Evolutionary conservation across 2,113 vertebrate genomes (phyloP), one percentile per base, ranked within the genome.

Genomic region (Lamprotornis superbus): DNA sequence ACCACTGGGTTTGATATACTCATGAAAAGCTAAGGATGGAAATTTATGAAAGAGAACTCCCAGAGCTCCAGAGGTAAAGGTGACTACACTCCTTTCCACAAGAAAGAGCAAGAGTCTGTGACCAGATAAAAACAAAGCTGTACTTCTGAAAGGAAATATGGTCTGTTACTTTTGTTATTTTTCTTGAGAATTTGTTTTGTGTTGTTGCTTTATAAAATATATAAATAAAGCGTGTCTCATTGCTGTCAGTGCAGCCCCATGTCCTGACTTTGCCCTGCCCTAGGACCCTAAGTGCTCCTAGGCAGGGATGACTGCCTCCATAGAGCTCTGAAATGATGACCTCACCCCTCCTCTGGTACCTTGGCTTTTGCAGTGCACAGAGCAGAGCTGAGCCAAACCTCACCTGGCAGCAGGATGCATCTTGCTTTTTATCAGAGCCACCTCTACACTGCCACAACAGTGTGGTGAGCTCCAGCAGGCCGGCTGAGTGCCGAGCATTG

Each of bases 351-450:
- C 80, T 89, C 70, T 65, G 25, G 59, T 90, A 91, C 68, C 75
- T 74, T 5, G 3, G 49, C 50, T 83, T 63, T 69, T 86, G 82
- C 63, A 88, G 35, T 0, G 4, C 1, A 0, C 28, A n/a, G 55
- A 93, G 65, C 64, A 74, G 55, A 33, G 37, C 60, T 19, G 49
- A 89, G 83, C 74, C 82, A 95, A 65, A 61, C n/a, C 46, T 93
- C 75, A 90, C 75, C 89, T 77, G 90, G 91, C 78, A 95, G 87
- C 47, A 76, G 63, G 90, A 73, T 15, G n/a, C 63, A 83, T 74
- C 74, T 93, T 86, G 87, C 35, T 77, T 94, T 95, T 82, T 74
- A 59, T 94, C 95, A 95, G 87, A 95, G 87, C 60, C 87, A 88
- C 71, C 80, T 96, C 86, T 55, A 33, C 7, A 1, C 27, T 33